Evolutionary conservation across 2,113 vertebrate genomes (phyloP), one percentile per base, ranked within the genome.

Genomic region (Sylvietta virens): DNA sequence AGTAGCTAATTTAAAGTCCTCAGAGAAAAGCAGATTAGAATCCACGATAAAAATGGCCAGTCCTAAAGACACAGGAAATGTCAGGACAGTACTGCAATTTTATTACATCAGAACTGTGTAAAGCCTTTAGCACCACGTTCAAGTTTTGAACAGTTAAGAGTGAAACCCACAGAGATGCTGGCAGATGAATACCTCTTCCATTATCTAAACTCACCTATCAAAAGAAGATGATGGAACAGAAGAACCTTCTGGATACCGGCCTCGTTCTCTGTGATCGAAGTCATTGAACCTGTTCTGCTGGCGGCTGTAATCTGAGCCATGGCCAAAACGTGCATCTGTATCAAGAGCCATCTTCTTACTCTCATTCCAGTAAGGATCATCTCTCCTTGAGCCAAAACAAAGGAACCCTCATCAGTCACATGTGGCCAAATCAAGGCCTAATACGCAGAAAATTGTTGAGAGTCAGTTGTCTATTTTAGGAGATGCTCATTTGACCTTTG

Each of bases 211-310:
- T 56, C 93, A 99, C 99, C 99, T 99, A 87, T 99, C 99, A 95
- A 99, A 99, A 16, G 98, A 98, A 1, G 98, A 97, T 28, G 98
- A 98, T 57, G 98, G 98, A 7, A 98, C 95, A 17, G 98, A 82
- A 30, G 98, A 95, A 51, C 98, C 91, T 33, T 99, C 99, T 54
- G 99, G 98, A 76, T 99, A 99, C 35, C 99, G 98, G 15, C 97
- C 98, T 60, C 99, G 97, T 45, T 99, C 99, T 82, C 99, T 97
- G 64, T 99, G 98, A 95, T 97, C 98, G 86, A 99, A 99, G 90
- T 99, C 99, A 93, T 98, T 98, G 78, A 99, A 99, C 83, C 99
- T 98, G 95, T 98, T 98, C 96, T 99, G 99, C 81, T 98, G 99
- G 11, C 99, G 98, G 95, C 96, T 98, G 94, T 99, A 99, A 84